Conservation (phyloP, 2,888 invertebrate genomes). For the Plagodis pulveraria region DNA sequence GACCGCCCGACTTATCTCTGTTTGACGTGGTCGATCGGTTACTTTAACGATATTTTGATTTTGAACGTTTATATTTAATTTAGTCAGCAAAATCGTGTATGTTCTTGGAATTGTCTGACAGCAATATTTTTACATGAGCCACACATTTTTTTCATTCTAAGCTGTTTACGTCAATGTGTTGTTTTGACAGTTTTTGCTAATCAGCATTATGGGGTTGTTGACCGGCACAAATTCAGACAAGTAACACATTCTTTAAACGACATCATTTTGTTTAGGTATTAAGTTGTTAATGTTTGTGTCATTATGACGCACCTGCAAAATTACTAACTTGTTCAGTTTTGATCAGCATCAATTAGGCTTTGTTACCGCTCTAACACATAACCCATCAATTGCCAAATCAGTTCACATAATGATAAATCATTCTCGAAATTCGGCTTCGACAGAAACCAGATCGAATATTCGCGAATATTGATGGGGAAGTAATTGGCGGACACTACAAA, state of each 20-base stretch:
- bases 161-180: too few relatives aligned
- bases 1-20: conserved; percentile 48
- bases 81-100: neutral
- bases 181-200: too few relatives aligned
- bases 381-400: conserved; percentile 25
- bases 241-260: too few relatives aligned
- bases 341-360: conserved; percentile 22
- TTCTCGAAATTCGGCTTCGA: conserved; percentile 25
- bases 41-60: conserved; percentile 32
- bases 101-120: too few relatives aligned
- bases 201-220: too few relatives aligned
- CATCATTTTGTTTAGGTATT: too few relatives aligned
- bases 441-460: conserved; percentile 56
- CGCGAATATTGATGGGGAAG: conserved; percentile 65
- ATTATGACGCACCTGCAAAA: too few relatives aligned
- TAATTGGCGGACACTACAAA: conserved; percentile 56
- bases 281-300: too few relatives aligned
- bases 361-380: conserved; percentile 14
- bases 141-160: too few relatives aligned
- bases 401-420: conserved; percentile 35
- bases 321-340: neutral
- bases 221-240: too few relatives aligned
- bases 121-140: too few relatives aligned
- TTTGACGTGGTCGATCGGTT: conserved; percentile 28
- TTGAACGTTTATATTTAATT: conserved; percentile 28